A percentile compares a stretch with the other conserved stretches of the same genome.
phyloP scores from a whole-genome alignment of 2,113 vertebrate genomes.

The Callorhinus ursinus region DNA sequence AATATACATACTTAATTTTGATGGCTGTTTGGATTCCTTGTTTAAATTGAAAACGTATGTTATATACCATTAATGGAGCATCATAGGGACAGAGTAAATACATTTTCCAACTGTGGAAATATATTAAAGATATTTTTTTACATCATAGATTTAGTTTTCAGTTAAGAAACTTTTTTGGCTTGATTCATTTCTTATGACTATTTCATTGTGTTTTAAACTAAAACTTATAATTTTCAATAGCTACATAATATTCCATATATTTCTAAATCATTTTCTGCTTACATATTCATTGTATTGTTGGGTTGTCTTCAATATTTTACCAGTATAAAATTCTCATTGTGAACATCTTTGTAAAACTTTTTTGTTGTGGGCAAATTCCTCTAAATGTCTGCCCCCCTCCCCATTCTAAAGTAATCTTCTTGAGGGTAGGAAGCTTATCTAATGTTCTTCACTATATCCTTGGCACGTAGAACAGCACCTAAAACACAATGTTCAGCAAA shows the following conservation, averaged over 20 bases:
- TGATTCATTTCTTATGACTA: background rate
- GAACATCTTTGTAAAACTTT: background rate
- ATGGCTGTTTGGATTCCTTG: background rate
- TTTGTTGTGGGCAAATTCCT: background rate
- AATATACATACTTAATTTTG: background rate
- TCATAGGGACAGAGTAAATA: background rate
- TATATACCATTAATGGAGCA: background rate
- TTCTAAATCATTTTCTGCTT: background rate
- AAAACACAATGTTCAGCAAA: background rate
- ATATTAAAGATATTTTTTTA: background rate
- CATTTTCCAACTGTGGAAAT: background rate
- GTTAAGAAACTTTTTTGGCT: background rate
- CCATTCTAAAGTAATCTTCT: background rate
- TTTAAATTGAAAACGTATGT: conserved; percentile 17
- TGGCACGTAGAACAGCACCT: background rate
- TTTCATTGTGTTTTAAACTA: background rate
- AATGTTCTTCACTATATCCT: background rate
- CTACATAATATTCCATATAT: background rate
- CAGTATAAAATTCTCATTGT: background rate
- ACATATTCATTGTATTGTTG: background rate
- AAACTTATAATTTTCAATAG: background rate
- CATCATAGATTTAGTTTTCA: background rate
- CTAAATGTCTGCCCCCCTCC: background rate
- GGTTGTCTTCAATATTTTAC: background rate
- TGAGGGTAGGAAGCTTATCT: background rate